Evolutionary conservation across 1,140 invertebrate genomes (phyloP), one percentile per base, ranked within the genome.

Genomic region (Cyrtorhinus lividipennis): DNA sequence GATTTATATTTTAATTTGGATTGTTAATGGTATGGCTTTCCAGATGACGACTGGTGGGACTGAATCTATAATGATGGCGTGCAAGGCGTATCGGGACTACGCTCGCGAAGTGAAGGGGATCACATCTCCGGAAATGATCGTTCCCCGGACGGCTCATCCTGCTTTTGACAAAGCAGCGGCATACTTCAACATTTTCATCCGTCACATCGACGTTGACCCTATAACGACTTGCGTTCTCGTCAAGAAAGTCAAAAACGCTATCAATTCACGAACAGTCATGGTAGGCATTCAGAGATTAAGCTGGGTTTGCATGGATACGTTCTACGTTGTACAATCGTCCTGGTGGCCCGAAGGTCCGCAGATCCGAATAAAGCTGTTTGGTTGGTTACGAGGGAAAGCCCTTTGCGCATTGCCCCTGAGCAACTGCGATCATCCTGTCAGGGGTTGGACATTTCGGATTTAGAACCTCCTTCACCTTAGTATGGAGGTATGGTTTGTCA

Each of bases 91-190:
- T 72, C 79, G 96, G 65, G 95, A 99, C 73, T 89, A 86, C 73
- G 92, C 85, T 0, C 78, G 78, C 61, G 77, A 84, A 63, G 77
- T 81, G 2, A 82, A 79, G 71, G 95, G 95, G 23, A 89, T 99
- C 30, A 81, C 74, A 23, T 75, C 81, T 64, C 95, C 96, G 1
- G 92, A 98, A 76, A 97, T 99, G 73, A 80, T 99, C 5, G 76
- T 91, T 1, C 92, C 95, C 0, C 74, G 81, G 0, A 96, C 95
- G 0, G 93, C 85, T 8, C 97, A 99, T 76, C 87, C 92, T 1
- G 95, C 95, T 1, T 99, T 99, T 77, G 93, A 98, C 70, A 99
- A 99, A 75, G 95, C 93, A 12, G 91, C 90, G 1, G 81, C 87
- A 69, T 89, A 90, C 72, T 84, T 98, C 44, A 82, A 83, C 53